Evolutionary conservation across 2,113 vertebrate species (phyloP).

Genomic region (Oncorhynchus kisutch): DNA sequence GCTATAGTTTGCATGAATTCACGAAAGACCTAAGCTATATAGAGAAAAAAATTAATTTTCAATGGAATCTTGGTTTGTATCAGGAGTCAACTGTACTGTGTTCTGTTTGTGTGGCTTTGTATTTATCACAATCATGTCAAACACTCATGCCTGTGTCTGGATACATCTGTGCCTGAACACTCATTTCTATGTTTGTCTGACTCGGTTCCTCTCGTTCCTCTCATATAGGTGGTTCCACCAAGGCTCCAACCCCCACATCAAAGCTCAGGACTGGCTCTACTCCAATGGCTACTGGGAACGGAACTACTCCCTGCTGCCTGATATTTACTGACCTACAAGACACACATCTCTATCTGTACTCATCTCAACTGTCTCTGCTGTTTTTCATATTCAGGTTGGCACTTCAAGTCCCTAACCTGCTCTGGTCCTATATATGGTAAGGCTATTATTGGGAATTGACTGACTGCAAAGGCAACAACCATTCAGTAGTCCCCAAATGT

Average conservation of each 20-base stretch:
- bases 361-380: slow-evolving; percentile 23
- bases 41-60: too few species aligned
- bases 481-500: slow-evolving; percentile 18
- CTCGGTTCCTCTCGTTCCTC: neutral
- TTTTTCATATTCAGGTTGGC: neutral
- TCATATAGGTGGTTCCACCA: slow-evolving; percentile 91
- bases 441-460: neutral
- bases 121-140: too few species aligned
- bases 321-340: slow-evolving; percentile 86
- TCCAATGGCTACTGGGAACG: slow-evolving; percentile 95
- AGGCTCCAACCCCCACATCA: slow-evolving; percentile 89
- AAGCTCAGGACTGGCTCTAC: slow-evolving; percentile 94
- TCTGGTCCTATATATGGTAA: slow-evolving; percentile 15
- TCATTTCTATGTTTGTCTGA: neutral
- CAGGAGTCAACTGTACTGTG: too few species aligned
- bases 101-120: too few species aligned
- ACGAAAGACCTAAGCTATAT: too few species aligned
- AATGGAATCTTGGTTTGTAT: too few species aligned
- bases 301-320: slow-evolving; percentile 87
- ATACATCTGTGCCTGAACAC: neutral
- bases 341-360: slow-evolving; percentile 8
- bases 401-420: neutral
- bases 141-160: too few species aligned
- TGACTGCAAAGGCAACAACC: slow-evolving; percentile 17
- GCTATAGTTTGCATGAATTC: too few species aligned